Percentiles rank a stretch among this genome's conserved stretches.
phyloP scores from a whole-genome alignment of 2,797 vertebrate species.

The Sciurus carolinensis region DNA sequence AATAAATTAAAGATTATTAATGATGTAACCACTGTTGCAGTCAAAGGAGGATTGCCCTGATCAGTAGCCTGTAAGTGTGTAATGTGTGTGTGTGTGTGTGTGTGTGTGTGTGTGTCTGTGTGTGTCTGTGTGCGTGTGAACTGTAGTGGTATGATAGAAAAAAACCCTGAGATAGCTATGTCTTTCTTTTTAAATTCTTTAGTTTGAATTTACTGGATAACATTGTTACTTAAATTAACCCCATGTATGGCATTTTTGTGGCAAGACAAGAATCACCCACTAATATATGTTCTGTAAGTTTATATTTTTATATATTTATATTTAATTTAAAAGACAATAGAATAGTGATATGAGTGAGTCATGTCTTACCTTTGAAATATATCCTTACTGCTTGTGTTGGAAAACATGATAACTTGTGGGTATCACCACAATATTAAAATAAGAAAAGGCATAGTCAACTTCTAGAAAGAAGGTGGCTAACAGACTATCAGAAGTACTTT shows the following conservation, averaged over 20 bases:
- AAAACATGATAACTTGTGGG: not conserved
- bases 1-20: not conserved
- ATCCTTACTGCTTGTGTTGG: not conserved
- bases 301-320: not conserved
- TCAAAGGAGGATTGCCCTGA: not conserved
- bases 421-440: not conserved
- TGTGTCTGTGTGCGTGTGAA: not conserved
- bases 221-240: conserved; percentile 14
- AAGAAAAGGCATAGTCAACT: not conserved
- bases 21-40: not conserved
- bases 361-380: not conserved
- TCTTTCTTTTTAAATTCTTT: not conserved
- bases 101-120: not conserved
- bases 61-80: not conserved
- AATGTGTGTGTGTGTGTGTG: not conserved
- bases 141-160: not conserved
- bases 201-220: not conserved
- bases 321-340: not conserved
- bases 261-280: not conserved
- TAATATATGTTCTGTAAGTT: not conserved
- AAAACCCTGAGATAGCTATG: not conserved
- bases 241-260: not conserved
- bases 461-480: not conserved
- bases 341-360: not conserved
- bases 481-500: not conserved